These are phyloP conservation scores for Horisme vitalbata DNA, from an alignment of 2,888 invertebrate species.

Conservation along the genomic window DNA sequence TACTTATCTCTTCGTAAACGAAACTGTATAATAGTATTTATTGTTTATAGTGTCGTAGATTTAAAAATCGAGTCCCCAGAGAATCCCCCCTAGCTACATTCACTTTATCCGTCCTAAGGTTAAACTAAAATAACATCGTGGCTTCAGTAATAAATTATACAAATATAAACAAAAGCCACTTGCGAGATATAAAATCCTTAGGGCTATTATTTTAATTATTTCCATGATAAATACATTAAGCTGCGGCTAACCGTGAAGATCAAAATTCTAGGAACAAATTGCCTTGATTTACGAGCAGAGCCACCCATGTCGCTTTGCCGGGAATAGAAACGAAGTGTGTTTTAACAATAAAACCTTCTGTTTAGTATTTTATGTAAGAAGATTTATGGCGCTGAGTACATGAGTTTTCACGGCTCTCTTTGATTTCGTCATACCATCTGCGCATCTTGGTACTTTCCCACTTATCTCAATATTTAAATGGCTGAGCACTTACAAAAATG, in stretches of 20 bases:
- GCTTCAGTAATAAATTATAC: conserved; percentile 4
- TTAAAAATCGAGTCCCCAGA: no score
- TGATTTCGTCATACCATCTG: not conserved
- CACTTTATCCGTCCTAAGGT: no score
- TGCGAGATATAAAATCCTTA: conserved; percentile 14
- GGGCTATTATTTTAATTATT: conserved; percentile 26
- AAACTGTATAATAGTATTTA: no score
- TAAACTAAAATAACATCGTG: not conserved
- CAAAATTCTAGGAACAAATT: conserved; percentile 66
- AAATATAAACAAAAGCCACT: conserved; percentile 12
- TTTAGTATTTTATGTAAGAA: conserved; percentile 5
- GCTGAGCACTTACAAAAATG: no score
- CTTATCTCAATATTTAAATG: no score
- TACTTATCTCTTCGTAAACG: no score
- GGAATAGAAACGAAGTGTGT: conserved; percentile 60
- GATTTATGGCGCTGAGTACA: conserved; percentile 7
- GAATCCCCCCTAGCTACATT: no score
- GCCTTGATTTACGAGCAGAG: conserved; percentile 64
- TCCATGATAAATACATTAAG: conserved; percentile 29
- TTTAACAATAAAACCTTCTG: conserved; percentile 22
- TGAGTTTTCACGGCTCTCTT: conserved; percentile 10
- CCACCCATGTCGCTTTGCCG: conserved; percentile 66
- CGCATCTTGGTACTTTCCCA: no score
- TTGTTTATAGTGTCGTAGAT: no score
- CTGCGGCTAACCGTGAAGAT: conserved; percentile 26